These are phyloP conservation scores for Bradynema listronoti DNA, from an alignment of 1,140 invertebrate genomes.

Conservation along the genomic window DNA sequence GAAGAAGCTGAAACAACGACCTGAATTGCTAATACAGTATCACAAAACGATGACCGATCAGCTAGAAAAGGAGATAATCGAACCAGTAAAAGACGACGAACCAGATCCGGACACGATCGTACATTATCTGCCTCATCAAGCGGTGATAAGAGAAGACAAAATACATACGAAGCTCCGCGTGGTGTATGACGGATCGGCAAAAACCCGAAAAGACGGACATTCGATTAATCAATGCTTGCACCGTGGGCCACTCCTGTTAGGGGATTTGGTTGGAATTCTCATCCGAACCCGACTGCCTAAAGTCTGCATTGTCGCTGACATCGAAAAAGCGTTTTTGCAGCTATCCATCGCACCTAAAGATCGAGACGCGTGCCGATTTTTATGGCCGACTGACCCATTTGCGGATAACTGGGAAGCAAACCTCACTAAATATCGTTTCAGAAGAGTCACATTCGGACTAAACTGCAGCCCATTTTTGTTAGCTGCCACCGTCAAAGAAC, in stretches of 20 bases:
- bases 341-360: background rate
- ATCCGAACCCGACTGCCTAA: slow-evolving; percentile 6
- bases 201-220: background rate
- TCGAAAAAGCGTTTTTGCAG: slow-evolving; percentile 21
- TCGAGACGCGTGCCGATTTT: slow-evolving; percentile 11
- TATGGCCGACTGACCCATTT: slow-evolving; percentile 6
- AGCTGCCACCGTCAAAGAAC: slow-evolving; percentile 29
- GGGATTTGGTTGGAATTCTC: slow-evolving; percentile 17
- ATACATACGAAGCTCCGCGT: slow-evolving; percentile 23
- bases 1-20: too few species aligned
- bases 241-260: slow-evolving; percentile 22
- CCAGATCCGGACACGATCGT: too few species aligned
- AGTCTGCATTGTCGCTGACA: slow-evolving; percentile 1
- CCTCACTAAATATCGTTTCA: slow-evolving; percentile 18
- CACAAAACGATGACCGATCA: too few species aligned
- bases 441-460: slow-evolving; percentile 30
- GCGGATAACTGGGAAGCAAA: slow-evolving; percentile 6
- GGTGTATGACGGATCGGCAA: slow-evolving; percentile 22
- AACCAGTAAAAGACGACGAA: too few species aligned
- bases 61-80: too few species aligned
- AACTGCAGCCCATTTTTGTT: slow-evolving; percentile 29
- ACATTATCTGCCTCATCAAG: slow-evolving; percentile 22
- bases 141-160: slow-evolving; percentile 13
- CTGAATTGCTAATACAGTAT: too few species aligned
- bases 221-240: slow-evolving; percentile 27